phyloP scores from a whole-genome alignment of 1,140 invertebrate species.

The Drosophila fuyamai region DNA sequence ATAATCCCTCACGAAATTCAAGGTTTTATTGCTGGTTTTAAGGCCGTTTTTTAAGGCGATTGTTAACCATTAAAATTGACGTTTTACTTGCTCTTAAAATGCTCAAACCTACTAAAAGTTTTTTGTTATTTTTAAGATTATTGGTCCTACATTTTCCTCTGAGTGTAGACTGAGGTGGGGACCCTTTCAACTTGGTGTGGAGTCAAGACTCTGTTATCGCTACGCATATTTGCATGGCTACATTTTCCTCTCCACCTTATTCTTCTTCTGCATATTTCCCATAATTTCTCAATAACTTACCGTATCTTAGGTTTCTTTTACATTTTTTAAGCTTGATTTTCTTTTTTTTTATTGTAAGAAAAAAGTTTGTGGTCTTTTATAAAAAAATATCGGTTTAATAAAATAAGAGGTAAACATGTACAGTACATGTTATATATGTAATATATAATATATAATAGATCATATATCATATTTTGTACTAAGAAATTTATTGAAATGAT shows the following conservation, averaged over 20 bases:
- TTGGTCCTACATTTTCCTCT: not conserved
- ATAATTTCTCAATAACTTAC: slow-evolving; percentile 38
- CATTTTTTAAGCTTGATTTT: not conserved
- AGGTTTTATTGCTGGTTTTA: no score
- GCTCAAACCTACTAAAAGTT: no score
- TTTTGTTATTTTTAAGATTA: not conserved
- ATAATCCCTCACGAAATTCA: no score
- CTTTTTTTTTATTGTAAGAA: not conserved
- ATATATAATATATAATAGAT: no score
- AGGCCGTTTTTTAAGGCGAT: no score
- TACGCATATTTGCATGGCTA: slow-evolving; percentile 68
- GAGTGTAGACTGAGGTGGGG: slow-evolving; percentile 12
- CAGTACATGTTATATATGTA: no score
- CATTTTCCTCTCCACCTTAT: slow-evolving; percentile 9
- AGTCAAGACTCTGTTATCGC: slow-evolving; percentile 60
- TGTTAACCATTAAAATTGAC: no score
- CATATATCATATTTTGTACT: no score
- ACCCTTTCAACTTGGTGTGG: slow-evolving; percentile 24
- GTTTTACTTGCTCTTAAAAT: no score
- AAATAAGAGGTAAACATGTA: no score
- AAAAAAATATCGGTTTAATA: no score
- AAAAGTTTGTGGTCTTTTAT: not conserved
- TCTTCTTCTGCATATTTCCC: slow-evolving; percentile 29
- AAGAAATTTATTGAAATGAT: no score
- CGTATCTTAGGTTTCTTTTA: slow-evolving; percentile 13